Evolutionary conservation across 2,797 vertebrate species (phyloP).

Genomic region (Channallabes apus): DNA sequence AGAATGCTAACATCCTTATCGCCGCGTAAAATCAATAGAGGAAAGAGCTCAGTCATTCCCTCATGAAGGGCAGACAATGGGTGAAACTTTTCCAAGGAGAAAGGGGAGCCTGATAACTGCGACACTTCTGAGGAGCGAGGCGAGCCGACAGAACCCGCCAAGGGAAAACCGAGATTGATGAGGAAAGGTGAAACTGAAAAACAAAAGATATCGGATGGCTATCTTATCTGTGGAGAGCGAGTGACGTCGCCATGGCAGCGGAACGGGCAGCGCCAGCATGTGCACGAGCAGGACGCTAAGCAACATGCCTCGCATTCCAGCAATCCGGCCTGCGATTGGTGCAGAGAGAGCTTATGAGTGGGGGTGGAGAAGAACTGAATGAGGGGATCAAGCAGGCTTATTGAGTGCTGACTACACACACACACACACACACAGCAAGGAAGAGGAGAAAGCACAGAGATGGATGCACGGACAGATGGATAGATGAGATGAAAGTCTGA

Average conservation of each 20-base stretch:
- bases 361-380: conserved; percentile 59
- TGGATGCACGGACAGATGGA: conserved; percentile 53
- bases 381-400: conserved; percentile 71
- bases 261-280: conserved; percentile 53
- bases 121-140: conserved; percentile 55
- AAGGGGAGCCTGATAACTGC: conserved; percentile 45
- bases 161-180: conserved; percentile 65
- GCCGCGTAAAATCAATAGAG: conserved; percentile 8
- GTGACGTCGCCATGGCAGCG: conserved; percentile 65
- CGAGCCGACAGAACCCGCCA: conserved; percentile 55
- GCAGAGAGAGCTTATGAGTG: conserved; percentile 39
- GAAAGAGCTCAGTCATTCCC: conserved; percentile 27
- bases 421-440: conserved; percentile 56
- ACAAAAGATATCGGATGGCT: conserved; percentile 37
- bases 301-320: conserved; percentile 73
- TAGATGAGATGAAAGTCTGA: conserved; percentile 50
- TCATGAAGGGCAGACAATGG: conserved; percentile 36
- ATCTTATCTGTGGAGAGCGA: conserved; percentile 64
- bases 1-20: conserved; percentile 35
- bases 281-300: conserved; percentile 64
- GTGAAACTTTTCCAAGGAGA: conserved; percentile 16
- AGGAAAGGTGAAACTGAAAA: conserved; percentile 45
- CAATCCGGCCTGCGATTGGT: conserved; percentile 65
- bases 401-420: conserved; percentile 66
- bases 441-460: conserved; percentile 61